A percentile compares a stretch with the other conserved stretches of the same genome.
These are phyloP conservation scores for Parnassius apollo DNA, from an alignment of 2,888 invertebrate genomes.

Conservation along the genomic window DNA sequence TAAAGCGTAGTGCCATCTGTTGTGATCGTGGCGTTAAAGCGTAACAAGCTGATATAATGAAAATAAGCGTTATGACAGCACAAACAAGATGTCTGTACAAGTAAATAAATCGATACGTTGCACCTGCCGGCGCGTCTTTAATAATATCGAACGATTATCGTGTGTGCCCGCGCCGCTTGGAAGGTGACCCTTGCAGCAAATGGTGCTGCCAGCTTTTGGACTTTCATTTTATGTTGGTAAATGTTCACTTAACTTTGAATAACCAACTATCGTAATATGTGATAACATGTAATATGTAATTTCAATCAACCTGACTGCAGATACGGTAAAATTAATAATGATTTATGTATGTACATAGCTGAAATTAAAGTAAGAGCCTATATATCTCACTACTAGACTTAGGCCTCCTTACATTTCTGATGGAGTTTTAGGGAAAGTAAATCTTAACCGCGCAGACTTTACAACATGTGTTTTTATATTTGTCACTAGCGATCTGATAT, in stretches of 20 bases:
- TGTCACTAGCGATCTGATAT: no score
- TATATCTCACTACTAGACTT: no score
- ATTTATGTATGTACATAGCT: no score
- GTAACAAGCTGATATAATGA: slow-evolving; percentile 15
- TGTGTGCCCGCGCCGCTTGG: slow-evolving; percentile 40
- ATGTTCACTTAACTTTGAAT: neutral
- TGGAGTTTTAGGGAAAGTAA: no score
- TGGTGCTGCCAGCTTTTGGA: slow-evolving; percentile 24
- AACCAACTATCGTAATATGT: no score
- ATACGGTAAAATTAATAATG: no score
- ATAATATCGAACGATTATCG: slow-evolving; percentile 57
- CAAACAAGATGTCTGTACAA: slow-evolving; percentile 31
- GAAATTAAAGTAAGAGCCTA: no score
- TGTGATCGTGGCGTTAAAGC: slow-evolving; percentile 1
- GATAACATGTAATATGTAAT: no score
- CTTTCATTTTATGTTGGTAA: neutral
- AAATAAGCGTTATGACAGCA: slow-evolving; percentile 33
- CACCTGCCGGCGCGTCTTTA: slow-evolving; percentile 47
- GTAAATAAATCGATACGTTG: slow-evolving; percentile 32
- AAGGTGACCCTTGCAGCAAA: slow-evolving; percentile 40
- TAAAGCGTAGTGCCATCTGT: slow-evolving; percentile 5
- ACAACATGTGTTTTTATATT: no score
- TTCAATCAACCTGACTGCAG: no score
- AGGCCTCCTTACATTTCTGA: no score
- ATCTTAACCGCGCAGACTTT: no score